A percentile compares a stretch with the other conserved stretches of the same genome.
These are phyloP conservation scores for Symphodus melops DNA, from an alignment of 2,113 vertebrate genomes.

Conservation along the genomic window DNA sequence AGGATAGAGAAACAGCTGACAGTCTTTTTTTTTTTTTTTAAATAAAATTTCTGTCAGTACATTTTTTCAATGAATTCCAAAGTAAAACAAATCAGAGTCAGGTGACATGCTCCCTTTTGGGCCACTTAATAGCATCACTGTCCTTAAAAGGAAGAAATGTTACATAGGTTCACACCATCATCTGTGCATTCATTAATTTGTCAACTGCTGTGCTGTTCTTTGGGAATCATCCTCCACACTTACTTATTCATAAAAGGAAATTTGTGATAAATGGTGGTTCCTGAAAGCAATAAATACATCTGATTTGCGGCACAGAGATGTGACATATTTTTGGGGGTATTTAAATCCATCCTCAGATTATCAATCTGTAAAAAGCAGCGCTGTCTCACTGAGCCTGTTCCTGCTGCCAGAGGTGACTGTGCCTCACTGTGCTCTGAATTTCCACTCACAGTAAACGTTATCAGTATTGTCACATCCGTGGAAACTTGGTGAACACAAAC, in stretches of 20 bases:
- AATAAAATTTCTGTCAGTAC: neutral
- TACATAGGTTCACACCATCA: neutral
- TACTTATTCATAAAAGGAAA: no score
- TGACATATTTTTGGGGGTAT: conserved; percentile 20
- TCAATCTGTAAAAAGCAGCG: conserved; percentile 24
- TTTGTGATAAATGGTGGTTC: neutral
- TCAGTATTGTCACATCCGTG: conserved; percentile 18
- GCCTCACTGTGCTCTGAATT: conserved; percentile 49
- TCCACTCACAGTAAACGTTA: conserved; percentile 45
- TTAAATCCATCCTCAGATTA: conserved; percentile 46
- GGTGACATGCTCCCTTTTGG: neutral
- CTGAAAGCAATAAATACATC: conserved; percentile 1
- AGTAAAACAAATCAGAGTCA: neutral
- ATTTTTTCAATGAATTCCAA: conserved; percentile 12
- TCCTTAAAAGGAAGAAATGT: neutral
- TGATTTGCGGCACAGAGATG: conserved; percentile 16
- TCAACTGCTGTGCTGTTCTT: no score
- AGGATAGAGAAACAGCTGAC: conserved; percentile 27
- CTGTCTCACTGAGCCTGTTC: conserved; percentile 6
- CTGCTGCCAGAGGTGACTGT: conserved; percentile 29
- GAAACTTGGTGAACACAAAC: conserved; percentile 28
- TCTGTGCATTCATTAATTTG: no score
- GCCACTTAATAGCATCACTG: neutral
- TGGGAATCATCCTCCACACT: no score
- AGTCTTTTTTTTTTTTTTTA: neutral